A percentile compares a stretch with the other conserved stretches of the same genome.
phyloP scores from a whole-genome alignment of 2,797 vertebrate genomes.

The Alcedo quadribrachys region DNA sequence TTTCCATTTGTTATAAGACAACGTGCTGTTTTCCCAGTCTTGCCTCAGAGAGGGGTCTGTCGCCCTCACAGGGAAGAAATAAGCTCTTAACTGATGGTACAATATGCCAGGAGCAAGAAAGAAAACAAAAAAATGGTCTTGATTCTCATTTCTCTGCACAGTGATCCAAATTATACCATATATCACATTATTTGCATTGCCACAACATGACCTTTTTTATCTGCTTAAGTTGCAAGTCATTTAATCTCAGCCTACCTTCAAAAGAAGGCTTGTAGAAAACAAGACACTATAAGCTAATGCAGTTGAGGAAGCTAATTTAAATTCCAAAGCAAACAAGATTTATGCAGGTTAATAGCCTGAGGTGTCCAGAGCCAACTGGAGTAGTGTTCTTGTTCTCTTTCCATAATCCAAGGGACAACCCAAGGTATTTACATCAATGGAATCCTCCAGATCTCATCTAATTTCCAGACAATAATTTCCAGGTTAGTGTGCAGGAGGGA shows the following conservation, averaged over 20 bases:
- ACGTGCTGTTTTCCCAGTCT: not conserved
- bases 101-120: not conserved
- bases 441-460: not conserved
- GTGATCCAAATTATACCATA: not conserved
- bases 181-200: not conserved
- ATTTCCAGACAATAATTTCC: not conserved
- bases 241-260: conserved; percentile 41
- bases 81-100: conserved; percentile 16
- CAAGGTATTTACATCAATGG: conserved; percentile 33
- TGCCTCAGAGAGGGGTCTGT: not conserved
- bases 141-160: conserved; percentile 19
- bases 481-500: not conserved
- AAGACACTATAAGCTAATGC: conserved; percentile 26
- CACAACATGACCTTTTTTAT: not conserved
- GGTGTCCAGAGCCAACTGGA: not conserved
- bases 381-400: not conserved
- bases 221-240: not conserved
- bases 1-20: not conserved
- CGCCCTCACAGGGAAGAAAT: not conserved
- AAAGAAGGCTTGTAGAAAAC: conserved; percentile 11
- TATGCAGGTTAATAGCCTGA: conserved; percentile 43
- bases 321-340: conserved; percentile 40
- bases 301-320: conserved; percentile 60
- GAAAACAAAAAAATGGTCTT: not conserved
- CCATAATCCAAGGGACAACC: conserved; percentile 35